Percentiles rank a stretch among this genome's conserved stretches.
Conservation (phyloP, 2,797 vertebrate species). For the Agapornis canus region DNA sequence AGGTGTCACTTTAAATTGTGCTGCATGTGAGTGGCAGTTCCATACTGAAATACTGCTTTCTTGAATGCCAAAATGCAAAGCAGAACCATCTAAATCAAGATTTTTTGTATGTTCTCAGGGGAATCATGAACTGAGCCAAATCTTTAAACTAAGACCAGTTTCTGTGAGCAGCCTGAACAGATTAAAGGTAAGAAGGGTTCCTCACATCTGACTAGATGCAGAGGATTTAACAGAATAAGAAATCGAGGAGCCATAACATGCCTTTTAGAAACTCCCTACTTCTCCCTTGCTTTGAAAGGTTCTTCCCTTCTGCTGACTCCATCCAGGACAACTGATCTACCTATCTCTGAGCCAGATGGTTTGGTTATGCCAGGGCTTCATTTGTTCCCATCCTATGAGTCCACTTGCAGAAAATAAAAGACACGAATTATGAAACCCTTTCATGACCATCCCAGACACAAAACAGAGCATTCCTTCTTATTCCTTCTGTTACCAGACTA, state of each 20-base stretch:
- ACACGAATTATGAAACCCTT: neutral
- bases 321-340: neutral
- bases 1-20: neutral
- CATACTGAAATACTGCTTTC: neutral
- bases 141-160: neutral
- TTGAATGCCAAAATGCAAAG: neutral
- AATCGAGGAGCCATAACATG: neutral
- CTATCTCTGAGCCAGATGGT: neutral
- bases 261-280: neutral
- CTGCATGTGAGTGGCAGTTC: neutral
- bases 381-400: neutral
- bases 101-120: neutral
- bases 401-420: neutral
- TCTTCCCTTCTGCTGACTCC: neutral
- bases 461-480: neutral
- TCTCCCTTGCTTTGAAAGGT: neutral
- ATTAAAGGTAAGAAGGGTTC: neutral
- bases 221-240: neutral
- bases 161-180: neutral
- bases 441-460: neutral
- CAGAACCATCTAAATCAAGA: neutral
- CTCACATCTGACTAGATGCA: neutral
- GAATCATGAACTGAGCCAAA: neutral
- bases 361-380: neutral
- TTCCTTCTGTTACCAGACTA: neutral